These are phyloP conservation scores for Lutraria lutraria DNA, from an alignment of 2,888 invertebrate genomes.

Conservation along the genomic window DNA sequence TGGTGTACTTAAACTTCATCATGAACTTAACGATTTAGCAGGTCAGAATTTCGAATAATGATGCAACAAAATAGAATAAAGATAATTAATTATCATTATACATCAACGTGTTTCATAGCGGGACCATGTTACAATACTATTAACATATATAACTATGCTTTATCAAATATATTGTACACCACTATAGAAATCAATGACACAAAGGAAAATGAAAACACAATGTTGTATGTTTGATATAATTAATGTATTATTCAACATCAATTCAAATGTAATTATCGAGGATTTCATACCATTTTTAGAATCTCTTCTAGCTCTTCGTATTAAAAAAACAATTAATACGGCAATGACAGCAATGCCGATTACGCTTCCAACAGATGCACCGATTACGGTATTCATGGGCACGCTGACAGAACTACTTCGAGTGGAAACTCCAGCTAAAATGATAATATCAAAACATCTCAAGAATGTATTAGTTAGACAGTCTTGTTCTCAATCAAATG, in stretches of 20 bases:
- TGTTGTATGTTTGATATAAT: neutral
- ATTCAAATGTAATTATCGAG: neutral
- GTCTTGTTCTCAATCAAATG: neutral
- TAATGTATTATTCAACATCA: neutral
- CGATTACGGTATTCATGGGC: neutral
- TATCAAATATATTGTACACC: neutral
- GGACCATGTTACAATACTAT: no score
- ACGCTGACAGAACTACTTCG: neutral
- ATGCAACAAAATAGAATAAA: no score
- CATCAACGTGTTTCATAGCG: no score
- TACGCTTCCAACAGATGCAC: constrained; percentile 6
- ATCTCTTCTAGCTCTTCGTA: neutral
- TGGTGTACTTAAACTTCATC: no score
- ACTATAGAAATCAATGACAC: neutral
- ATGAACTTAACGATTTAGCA: no score
- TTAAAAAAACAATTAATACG: neutral
- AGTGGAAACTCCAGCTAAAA: neutral
- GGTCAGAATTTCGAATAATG: no score
- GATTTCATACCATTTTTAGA: neutral
- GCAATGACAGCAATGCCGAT: neutral
- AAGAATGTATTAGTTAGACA: neutral
- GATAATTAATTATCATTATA: no score
- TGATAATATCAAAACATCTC: neutral
- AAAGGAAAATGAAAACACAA: neutral
- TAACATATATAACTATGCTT: neutral